Conservation (phyloP, 2,797 vertebrate genomes). For the Sciaenops ocellatus region DNA sequence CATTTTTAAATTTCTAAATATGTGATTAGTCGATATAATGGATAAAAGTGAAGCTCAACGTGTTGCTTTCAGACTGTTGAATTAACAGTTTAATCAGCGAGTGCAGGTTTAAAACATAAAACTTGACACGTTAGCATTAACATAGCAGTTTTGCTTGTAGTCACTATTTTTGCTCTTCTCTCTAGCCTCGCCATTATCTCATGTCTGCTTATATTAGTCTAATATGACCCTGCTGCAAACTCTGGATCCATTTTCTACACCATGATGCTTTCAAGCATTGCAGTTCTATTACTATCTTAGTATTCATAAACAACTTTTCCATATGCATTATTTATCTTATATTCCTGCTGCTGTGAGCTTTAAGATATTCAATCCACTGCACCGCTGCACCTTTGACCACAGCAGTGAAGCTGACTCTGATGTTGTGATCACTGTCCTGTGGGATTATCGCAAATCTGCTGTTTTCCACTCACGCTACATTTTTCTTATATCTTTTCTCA, state of each 20-base stretch:
- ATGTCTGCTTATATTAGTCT: not conserved
- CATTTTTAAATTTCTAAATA: not conserved
- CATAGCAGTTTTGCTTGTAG: not conserved
- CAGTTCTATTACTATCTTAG: not conserved
- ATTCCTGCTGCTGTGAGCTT: conserved; percentile 16
- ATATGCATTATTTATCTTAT: conserved; percentile 18
- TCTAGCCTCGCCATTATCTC: not conserved
- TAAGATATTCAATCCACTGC: not conserved
- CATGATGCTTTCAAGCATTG: not conserved
- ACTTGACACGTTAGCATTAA: not conserved
- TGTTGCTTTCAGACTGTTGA: not conserved
- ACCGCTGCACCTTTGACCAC: not conserved
- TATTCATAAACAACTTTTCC: conserved; percentile 9
- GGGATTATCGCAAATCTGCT: conserved; percentile 13
- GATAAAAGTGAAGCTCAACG: not conserved
- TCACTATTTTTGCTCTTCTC: not conserved
- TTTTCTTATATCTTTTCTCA: not conserved
- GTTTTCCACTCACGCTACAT: not conserved
- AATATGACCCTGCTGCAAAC: conserved; percentile 3
- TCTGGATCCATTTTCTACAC: not conserved
- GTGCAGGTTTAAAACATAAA: not conserved
- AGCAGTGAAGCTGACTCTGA: not conserved
- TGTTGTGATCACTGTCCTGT: not conserved
- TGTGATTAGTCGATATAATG: not conserved
- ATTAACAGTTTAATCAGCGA: not conserved